Conservation (phyloP, 2,113 vertebrate species). For the Cryptomyrus ogoouensis region DNA sequence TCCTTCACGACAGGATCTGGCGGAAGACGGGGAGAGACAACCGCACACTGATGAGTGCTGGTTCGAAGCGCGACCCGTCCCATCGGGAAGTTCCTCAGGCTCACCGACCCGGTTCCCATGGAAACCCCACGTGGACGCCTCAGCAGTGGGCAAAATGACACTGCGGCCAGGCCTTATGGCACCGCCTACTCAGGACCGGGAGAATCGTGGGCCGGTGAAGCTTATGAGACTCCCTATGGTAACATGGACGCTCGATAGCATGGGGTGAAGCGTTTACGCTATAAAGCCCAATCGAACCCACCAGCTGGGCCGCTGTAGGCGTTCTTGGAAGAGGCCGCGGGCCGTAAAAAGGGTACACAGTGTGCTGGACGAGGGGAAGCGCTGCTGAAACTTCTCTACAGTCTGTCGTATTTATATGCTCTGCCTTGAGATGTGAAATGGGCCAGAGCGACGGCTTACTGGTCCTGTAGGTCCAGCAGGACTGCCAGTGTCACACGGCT, state of each 20-base stretch:
- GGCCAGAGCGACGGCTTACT: background rate
- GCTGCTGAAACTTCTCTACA: background rate
- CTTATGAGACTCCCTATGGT: background rate
- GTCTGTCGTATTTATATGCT: background rate
- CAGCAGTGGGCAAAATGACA: background rate
- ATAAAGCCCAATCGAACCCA: background rate
- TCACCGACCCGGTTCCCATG: background rate
- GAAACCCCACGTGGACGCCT: background rate
- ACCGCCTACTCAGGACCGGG: background rate
- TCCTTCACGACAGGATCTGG: slow-evolving; percentile 57
- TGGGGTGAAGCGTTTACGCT: background rate
- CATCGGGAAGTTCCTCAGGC: background rate
- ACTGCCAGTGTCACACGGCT: background rate
- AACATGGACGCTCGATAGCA: background rate
- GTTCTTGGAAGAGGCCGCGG: background rate
- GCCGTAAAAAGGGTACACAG: background rate
- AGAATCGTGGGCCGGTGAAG: background rate
- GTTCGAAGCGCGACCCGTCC: background rate
- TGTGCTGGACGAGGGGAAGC: background rate
- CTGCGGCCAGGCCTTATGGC: background rate
- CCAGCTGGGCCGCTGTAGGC: background rate
- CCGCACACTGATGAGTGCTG: background rate
- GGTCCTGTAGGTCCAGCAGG: background rate
- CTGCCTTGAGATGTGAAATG: background rate
- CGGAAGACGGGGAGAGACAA: background rate